A percentile compares a stretch with the other conserved stretches of the same genome.
Evolutionary conservation across 2,113 vertebrate species (phyloP).

Genomic region (Ophthalmolycus amberensis): DNA sequence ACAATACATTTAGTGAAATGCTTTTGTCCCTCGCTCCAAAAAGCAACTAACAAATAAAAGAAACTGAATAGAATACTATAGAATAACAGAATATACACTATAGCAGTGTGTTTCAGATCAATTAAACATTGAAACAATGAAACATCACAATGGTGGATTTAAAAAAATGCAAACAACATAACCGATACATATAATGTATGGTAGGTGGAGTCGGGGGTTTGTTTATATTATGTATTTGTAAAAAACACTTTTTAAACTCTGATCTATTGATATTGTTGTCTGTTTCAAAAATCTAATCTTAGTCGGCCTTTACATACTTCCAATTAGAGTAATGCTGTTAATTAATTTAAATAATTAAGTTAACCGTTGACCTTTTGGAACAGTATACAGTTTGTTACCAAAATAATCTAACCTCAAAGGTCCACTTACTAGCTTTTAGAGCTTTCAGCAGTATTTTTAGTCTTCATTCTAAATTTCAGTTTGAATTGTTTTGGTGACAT

Average conservation of each 20-base stretch:
- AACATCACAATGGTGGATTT: too few species aligned
- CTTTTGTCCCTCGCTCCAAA: neutral
- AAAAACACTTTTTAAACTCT: neutral
- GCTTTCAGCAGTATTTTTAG: neutral
- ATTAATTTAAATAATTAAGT: neutral
- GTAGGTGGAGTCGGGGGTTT: neutral
- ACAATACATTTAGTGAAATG: neutral
- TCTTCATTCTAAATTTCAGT: neutral
- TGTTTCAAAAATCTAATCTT: neutral
- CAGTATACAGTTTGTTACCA: neutral
- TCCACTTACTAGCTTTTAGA: neutral
- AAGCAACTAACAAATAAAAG: neutral
- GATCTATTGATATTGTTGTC: neutral
- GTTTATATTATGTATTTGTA: neutral
- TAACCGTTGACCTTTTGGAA: neutral
- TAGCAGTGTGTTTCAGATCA: neutral
- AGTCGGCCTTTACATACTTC: neutral
- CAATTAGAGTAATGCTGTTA: neutral
- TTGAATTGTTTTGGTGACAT: neutral
- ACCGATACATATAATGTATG: neutral
- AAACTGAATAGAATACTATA: neutral
- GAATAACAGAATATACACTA: neutral
- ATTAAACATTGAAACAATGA: too few species aligned
- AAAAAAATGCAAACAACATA: too few species aligned
- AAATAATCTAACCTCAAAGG: slow-evolving; percentile 9